Base-by-base conservation (phyloP, 92 coral and sea anemone genomes). In the Scolanthus callimorphus region DNA sequence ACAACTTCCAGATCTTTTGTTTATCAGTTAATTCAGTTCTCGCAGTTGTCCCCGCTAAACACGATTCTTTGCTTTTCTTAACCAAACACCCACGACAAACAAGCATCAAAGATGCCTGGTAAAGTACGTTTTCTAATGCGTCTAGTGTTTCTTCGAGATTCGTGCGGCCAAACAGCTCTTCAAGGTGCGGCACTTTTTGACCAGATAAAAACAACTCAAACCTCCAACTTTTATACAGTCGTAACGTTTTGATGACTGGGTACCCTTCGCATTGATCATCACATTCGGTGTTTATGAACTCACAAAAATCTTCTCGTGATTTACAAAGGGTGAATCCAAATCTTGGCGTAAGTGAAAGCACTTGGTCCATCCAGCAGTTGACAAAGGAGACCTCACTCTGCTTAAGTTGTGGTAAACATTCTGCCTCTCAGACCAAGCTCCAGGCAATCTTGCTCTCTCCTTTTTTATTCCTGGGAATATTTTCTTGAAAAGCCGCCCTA, bases 321-420 rank as follows among this genome's bases (percentile, higher is more conserved):
- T 47, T 4, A 47, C 52, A 4, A 4, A 4, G 4, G 52, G n/a
- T 13, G 20, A 47, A 47, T 17, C 52, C 52, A 47, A 4, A 17
- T 47, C 52, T 47, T 47, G 52, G 52, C 20, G 20, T 47, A 47
- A n/a, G n/a, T n/a, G n/a, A n/a, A n/a, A n/a, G n/a, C n/a, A n/a
- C n/a, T n/a, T n/a, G n/a, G n/a, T n/a, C n/a, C n/a, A n/a, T n/a
- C n/a, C n/a, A n/a, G n/a, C n/a, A n/a, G n/a, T n/a, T n/a, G n/a
- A n/a, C n/a, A n/a, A n/a, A n/a, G n/a, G n/a, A n/a, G n/a, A n/a
- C n/a, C n/a, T n/a, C n/a, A n/a, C n/a, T n/a, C n/a, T n/a, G n/a
- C 52, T 13, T 47, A 47, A 17, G 19, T 47, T 47, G 8, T 4
- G 6, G 52, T 47, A 47, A 47, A 47, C n/a, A n/a, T n/a, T n/a